phyloP scores from a whole-genome alignment of 2,797 vertebrate species.

The Helicolenus hilgendorfi region DNA sequence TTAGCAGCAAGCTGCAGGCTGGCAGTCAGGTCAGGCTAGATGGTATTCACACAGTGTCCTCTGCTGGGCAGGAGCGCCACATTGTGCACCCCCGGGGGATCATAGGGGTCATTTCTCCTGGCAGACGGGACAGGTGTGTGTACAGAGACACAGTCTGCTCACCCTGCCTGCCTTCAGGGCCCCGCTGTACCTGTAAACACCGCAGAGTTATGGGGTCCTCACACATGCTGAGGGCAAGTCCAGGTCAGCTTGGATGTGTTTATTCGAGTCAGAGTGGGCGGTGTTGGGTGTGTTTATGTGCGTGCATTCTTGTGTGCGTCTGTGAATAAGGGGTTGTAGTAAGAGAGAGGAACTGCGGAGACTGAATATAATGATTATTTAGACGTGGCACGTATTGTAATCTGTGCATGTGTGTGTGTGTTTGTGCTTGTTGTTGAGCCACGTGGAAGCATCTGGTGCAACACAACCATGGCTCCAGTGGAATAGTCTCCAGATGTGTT shows the following conservation, averaged over 20 bases:
- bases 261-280: constrained; percentile 20
- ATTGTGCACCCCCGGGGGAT: constrained; percentile 43
- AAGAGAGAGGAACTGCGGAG: not conserved
- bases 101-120: constrained; percentile 66
- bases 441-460: constrained; percentile 83
- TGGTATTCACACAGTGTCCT: constrained; percentile 58
- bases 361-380: constrained; percentile 55
- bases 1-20: constrained; percentile 27
- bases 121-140: constrained; percentile 79
- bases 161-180: constrained; percentile 58
- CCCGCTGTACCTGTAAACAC: constrained; percentile 77
- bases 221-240: constrained; percentile 72
- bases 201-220: constrained; percentile 69
- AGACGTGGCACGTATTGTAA: constrained; percentile 58
- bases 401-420: constrained; percentile 3
- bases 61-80: constrained; percentile 25
- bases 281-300: constrained; percentile 9
- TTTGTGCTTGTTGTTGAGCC: constrained; percentile 54
- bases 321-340: constrained; percentile 5
- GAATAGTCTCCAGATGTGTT: constrained; percentile 86
- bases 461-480: constrained; percentile 56
- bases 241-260: constrained; percentile 75
- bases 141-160: constrained; percentile 64
- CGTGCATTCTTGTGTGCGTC: constrained; percentile 45
- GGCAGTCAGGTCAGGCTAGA: constrained; percentile 46